These are phyloP conservation scores for Lutjanus campechanus DNA, from an alignment of 2,797 vertebrate species.

Conservation along the genomic window DNA sequence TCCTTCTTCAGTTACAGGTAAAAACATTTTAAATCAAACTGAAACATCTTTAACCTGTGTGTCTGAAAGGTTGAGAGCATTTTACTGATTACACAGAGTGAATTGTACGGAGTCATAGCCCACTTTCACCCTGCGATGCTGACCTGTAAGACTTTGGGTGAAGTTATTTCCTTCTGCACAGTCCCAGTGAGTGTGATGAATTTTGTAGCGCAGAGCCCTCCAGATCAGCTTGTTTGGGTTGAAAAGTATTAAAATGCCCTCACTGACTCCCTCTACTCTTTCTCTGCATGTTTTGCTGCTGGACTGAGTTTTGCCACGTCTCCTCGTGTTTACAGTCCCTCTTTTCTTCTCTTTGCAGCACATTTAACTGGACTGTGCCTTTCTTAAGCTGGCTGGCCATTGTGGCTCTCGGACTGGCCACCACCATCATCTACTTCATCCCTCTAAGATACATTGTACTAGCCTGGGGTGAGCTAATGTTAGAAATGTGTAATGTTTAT, in stretches of 20 bases:
- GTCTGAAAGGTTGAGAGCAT: conserved; percentile 22
- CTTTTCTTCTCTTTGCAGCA: conserved; percentile 83
- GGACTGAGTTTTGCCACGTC: conserved; percentile 15
- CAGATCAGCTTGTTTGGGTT: conserved; percentile 31
- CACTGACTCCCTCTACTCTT: conserved; percentile 11
- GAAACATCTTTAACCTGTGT: conserved; percentile 14
- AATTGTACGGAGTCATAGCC: not conserved
- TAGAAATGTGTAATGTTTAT: not conserved
- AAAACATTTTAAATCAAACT: conserved; percentile 38
- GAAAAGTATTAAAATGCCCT: conserved; percentile 47
- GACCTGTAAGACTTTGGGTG: conserved; percentile 27
- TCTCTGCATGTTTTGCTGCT: not conserved
- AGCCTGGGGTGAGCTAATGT: conserved; percentile 94
- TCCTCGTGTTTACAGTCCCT: not conserved
- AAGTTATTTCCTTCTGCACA: conserved; percentile 33
- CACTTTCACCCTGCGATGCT: conserved; percentile 25
- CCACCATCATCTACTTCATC: conserved; percentile 93
- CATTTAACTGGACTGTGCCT: conserved; percentile 98
- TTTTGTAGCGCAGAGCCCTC: conserved; percentile 14
- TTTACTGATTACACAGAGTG: conserved; percentile 23
- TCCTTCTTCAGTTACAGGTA: conserved; percentile 14
- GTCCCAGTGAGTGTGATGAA: conserved; percentile 24
- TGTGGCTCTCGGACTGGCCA: conserved; percentile 89
- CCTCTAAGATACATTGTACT: conserved; percentile 97
- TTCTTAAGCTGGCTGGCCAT: conserved; percentile 98